A percentile compares a stretch with the other conserved stretches of the same genome.
These are phyloP conservation scores for Loriculus beryllinus DNA, from an alignment of 2,797 vertebrate species.

Conservation along the genomic window DNA sequence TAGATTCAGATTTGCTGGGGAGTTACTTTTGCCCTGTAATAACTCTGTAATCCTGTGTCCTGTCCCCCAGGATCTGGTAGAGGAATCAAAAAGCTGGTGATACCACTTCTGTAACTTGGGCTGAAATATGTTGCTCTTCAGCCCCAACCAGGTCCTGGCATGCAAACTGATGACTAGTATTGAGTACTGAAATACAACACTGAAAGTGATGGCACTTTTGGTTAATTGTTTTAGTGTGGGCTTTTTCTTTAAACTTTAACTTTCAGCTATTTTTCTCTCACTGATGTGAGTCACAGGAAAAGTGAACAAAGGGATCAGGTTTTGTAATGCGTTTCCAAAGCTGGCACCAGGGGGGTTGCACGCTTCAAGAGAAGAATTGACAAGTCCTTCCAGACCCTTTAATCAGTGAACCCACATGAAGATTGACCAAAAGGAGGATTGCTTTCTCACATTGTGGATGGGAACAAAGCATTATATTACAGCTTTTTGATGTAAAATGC, in stretches of 20 bases:
- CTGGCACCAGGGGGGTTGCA: neutral
- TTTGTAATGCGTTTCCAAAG: neutral
- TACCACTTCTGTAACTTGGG: neutral
- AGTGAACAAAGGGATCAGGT: neutral
- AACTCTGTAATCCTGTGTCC: neutral
- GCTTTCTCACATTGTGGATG: neutral
- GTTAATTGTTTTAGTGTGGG: neutral
- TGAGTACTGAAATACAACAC: neutral
- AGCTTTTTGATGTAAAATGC: neutral
- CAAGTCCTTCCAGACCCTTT: neutral
- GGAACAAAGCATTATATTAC: neutral
- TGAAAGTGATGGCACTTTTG: neutral
- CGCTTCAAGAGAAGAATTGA: neutral
- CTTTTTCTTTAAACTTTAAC: neutral
- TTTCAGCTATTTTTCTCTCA: slow-evolving; percentile 5
- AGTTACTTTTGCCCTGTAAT: neutral
- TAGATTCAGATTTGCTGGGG: neutral
- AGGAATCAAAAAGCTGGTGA: neutral
- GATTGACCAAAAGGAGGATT: neutral
- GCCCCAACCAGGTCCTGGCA: neutral
- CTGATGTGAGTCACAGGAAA: slow-evolving; percentile 4
- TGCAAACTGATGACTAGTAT: neutral
- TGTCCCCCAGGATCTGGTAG: neutral
- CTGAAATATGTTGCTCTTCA: neutral
- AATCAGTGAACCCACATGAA: neutral